Conservation (phyloP, 2,113 vertebrate genomes). For the Gymnogyps californianus region DNA sequence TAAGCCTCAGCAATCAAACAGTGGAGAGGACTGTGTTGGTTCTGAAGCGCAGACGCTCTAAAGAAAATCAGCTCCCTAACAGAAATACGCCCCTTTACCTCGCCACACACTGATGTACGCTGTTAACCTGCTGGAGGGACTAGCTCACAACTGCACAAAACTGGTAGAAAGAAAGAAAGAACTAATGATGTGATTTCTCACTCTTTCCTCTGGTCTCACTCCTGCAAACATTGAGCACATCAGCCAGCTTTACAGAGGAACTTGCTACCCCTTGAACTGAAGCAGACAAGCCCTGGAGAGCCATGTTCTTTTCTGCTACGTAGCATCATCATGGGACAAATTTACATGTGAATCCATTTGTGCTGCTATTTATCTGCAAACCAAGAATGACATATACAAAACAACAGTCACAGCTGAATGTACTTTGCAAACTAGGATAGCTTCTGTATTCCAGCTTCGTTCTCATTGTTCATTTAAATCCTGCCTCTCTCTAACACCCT, state of each 20-base stretch:
- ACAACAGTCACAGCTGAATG: neutral
- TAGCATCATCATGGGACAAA: neutral
- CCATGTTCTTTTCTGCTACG: neutral
- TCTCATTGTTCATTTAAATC: neutral
- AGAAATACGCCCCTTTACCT: neutral
- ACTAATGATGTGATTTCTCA: neutral
- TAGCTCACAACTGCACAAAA: neutral
- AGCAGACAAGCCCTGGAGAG: neutral
- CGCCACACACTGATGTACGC: no score
- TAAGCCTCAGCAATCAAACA: neutral
- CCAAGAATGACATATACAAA: neutral
- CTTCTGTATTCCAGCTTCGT: neutral
- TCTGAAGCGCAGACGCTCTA: neutral
- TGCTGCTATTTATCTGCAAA: neutral
- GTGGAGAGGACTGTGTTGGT: accelerated
- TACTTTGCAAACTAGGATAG: neutral
- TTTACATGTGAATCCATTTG: neutral
- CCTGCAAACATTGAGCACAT: neutral
- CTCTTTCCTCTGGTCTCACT: neutral
- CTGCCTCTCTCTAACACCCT: neutral
- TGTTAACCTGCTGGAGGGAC: neutral
- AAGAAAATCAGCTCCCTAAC: neutral
- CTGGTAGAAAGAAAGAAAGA: neutral
- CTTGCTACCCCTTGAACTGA: neutral
- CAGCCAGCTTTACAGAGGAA: neutral